phyloP scores from a whole-genome alignment of 2,888 invertebrate species.

The Arctia plantaginis region DNA sequence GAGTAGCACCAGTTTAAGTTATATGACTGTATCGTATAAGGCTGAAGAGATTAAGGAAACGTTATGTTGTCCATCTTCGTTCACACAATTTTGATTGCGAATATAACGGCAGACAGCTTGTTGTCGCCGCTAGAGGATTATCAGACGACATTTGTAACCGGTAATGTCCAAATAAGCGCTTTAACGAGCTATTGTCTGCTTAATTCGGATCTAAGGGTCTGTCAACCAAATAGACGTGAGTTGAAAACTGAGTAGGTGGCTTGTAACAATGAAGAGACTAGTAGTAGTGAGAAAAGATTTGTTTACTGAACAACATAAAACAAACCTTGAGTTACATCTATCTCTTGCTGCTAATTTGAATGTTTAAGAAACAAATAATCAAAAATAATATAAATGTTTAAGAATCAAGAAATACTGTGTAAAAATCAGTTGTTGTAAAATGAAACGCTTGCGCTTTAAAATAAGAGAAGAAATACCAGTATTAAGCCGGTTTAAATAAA shows the following conservation, averaged over 20 bases:
- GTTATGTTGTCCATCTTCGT: not conserved
- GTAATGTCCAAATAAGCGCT: constrained; percentile 27
- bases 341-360: too few species aligned
- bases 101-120: not conserved
- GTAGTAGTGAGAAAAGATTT: not conserved
- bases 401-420: not conserved
- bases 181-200: constrained; percentile 26
- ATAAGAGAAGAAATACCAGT: not conserved
- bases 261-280: not conserved
- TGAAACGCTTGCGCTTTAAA: not conserved
- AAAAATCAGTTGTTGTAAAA: not conserved
- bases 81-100: not conserved
- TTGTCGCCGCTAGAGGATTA: not conserved
- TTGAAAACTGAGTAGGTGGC: not conserved
- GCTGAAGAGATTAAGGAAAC: not conserved
- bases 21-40: not conserved
- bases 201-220: constrained; percentile 13
- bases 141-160: not conserved
- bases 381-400: too few species aligned
- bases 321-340: not conserved
- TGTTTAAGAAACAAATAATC: too few species aligned
- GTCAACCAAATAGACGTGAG: constrained; percentile 3
- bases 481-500: not conserved
- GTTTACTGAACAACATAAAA: not conserved
- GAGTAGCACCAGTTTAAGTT: not conserved